Conservation (phyloP, 2,113 vertebrate species). For the Cebidichthys violaceus region DNA sequence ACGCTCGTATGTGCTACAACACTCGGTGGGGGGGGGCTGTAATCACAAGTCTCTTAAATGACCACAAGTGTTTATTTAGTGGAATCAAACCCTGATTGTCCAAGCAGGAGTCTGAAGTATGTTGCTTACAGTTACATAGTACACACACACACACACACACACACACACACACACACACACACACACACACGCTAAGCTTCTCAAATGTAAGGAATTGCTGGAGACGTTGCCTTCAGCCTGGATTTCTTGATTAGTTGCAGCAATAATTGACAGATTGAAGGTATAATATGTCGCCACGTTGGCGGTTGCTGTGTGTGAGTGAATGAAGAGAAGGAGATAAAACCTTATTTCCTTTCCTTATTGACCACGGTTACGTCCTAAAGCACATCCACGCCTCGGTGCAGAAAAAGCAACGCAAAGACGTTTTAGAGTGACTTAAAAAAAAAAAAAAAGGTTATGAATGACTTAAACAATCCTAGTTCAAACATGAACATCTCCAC, state of each 20-base stretch:
- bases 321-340: no score
- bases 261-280: neutral
- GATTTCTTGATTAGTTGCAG: neutral
- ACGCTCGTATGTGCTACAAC: neutral
- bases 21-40: neutral
- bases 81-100: neutral
- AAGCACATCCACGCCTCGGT: no score
- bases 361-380: no score
- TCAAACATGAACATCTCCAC: conserved; percentile 26
- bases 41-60: conserved; percentile 3
- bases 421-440: no score
- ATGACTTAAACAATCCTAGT: conserved; percentile 2
- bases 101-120: neutral
- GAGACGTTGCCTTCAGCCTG: neutral
- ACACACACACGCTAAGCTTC: neutral
- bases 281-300: neutral
- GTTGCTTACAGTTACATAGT: no score
- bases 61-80: conserved; percentile 15
- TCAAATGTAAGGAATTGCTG: neutral
- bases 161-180: neutral
- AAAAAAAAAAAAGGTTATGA: neutral
- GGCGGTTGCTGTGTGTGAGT: no score
- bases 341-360: no score
- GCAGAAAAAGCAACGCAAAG: no score
- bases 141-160: neutral